A percentile compares a stretch with the other conserved stretches of the same genome.
Evolutionary conservation across 2,888 invertebrate species (phyloP).

Genomic region (Lysandra coridon): DNA sequence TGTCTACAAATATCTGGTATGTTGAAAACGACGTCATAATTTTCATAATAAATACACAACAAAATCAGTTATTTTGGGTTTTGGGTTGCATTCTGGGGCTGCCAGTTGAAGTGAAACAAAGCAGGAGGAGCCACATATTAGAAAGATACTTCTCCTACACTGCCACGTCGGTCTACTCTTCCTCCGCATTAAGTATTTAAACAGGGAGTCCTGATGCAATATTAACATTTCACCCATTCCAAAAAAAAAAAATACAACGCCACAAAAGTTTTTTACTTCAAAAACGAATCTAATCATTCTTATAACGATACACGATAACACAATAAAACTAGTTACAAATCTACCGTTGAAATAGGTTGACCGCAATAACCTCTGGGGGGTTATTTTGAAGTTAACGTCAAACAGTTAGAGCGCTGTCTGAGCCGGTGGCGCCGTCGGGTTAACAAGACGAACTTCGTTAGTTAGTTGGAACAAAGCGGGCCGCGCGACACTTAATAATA

Average conservation of each 20-base stretch:
- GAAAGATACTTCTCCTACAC: too few relatives aligned
- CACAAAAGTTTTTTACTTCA: background rate
- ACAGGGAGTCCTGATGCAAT: too few relatives aligned
- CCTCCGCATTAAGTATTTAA: too few relatives aligned
- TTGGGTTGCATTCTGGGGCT: too few relatives aligned
- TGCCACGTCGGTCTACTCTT: too few relatives aligned
- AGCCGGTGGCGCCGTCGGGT: constrained; percentile 27
- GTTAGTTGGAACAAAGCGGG: constrained; percentile 26
- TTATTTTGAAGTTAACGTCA: constrained; percentile 28
- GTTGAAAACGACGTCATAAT: too few relatives aligned
- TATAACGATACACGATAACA: background rate
- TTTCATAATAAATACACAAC: too few relatives aligned
- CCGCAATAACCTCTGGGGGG: constrained; percentile 18
- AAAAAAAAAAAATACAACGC: too few relatives aligned
- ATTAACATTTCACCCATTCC: background rate
- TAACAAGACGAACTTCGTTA: constrained; percentile 31
- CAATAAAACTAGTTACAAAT: background rate
- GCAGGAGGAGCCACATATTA: too few relatives aligned
- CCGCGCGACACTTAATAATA: constrained; percentile 25
- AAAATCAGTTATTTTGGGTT: too few relatives aligned
- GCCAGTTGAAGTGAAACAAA: too few relatives aligned
- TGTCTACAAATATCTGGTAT: background rate
- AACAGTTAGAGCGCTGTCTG: constrained; percentile 25
- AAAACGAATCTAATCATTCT: background rate
- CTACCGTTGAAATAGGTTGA: background rate